Percentiles rank a stretch among this genome's conserved stretches.
These are phyloP conservation scores for Theonella swinhoei DNA, from an alignment of 37 sponge, comb jelly and placozoan genomes.

Conservation along the genomic window DNA sequence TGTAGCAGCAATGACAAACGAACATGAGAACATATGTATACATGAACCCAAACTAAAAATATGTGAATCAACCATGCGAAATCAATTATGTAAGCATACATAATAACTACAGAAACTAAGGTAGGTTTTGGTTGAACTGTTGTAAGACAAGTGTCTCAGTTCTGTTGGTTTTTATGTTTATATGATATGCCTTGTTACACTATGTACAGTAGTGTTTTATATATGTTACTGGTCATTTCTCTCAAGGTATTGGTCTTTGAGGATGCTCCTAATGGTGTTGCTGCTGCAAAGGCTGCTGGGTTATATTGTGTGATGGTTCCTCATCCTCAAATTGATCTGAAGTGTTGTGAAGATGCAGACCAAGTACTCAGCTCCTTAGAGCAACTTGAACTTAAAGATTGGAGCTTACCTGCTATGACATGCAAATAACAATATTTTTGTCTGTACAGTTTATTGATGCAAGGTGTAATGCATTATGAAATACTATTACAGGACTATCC, in stretches of 20 bases:
- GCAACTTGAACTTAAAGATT: constrained; percentile 64
- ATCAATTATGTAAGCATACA: too few relatives aligned
- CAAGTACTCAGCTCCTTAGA: constrained; percentile 71
- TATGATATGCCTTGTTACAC: too few relatives aligned
- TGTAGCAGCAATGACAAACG: too few relatives aligned
- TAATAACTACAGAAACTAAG: too few relatives aligned
- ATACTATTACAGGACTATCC: too few relatives aligned
- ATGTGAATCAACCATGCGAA: too few relatives aligned
- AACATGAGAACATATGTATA: too few relatives aligned
- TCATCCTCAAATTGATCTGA: constrained; percentile 70
- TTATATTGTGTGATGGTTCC: constrained; percentile 92
- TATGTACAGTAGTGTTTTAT: neutral
- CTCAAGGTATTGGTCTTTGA: constrained; percentile 90
- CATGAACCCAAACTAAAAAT: too few relatives aligned
- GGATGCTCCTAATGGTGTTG: constrained; percentile 96
- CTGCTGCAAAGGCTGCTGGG: constrained; percentile 85
- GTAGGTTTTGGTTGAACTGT: too few relatives aligned
- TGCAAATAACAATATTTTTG: neutral
- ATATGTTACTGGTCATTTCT: constrained; percentile 10
- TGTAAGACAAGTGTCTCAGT: neutral
- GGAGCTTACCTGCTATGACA: constrained; percentile 67
- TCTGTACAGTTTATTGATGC: too few relatives aligned
- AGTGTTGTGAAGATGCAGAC: constrained; percentile 69
- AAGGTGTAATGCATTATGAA: too few relatives aligned
- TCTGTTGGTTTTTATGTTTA: neutral